Base-by-base conservation (phyloP, 2,888 invertebrate genomes). In the Cataglyphis cursor region DNA sequence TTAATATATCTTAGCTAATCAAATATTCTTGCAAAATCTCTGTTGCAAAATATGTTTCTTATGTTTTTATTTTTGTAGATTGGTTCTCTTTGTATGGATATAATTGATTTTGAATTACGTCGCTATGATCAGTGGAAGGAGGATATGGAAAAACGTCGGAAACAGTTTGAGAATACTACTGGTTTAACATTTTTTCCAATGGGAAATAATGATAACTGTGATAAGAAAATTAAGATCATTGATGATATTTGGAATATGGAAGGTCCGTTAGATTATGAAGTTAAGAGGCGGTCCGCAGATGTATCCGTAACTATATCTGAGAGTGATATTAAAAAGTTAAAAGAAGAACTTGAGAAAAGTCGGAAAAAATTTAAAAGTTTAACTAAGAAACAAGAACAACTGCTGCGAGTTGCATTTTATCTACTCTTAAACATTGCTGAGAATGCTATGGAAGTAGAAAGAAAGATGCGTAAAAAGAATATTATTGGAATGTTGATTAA, bases 381-480 rank as follows among this genome's bases (percentile, higher is more conserved):
- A 83, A 98, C 98, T 18, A 97, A 97, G 92, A 99, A 99, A 95
- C 99, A 99, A 94, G 99, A 99, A 93, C 98, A 99, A 93, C 95
- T 99, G 31, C 95, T 99, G 48, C 96, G 98, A 94, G 99, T 99
- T 65, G 98, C 98, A 3, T 98, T 98, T 94, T 99, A 99, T 95
- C 96, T 99, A 93, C 95, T 99, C 78, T 95, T 99, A 72, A 99
- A 99, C 95, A 97, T 99, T 95, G 98, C 99, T 4, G 99, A 99
- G 95, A 99, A 99, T 95, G 78, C 78, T 44, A 96, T 98, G 10
- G 97, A 97, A 94, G 98, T 99, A 3, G 99, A 99, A 95, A 97
- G 98, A 95, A 99, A 99, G 96, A 99, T 99, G 98, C 97, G 98
- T 41, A 98, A 98, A 92, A 98, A 99, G 95, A 98, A 98, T 92